These are phyloP conservation scores for Pristionchus japonicus DNA, from an alignment of 2,888 invertebrate species.

Conservation along the genomic window DNA sequence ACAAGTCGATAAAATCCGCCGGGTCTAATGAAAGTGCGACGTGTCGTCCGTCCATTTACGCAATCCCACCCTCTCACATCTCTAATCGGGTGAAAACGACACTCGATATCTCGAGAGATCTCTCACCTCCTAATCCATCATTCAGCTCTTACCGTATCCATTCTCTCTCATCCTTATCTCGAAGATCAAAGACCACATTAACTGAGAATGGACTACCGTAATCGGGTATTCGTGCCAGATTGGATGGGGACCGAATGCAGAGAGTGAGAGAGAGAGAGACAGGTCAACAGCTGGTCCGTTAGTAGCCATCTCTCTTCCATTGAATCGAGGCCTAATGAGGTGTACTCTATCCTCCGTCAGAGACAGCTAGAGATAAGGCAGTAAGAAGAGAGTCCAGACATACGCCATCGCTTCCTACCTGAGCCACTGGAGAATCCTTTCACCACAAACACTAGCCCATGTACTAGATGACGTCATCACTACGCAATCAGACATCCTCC, in stretches of 20 bases:
- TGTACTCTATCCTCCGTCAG: background rate
- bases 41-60: background rate
- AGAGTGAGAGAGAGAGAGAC: background rate
- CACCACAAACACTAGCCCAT: background rate
- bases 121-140: background rate
- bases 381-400: background rate
- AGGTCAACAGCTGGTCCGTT: background rate
- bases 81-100: constrained; percentile 13
- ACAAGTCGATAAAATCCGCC: too few relatives aligned
- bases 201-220: background rate
- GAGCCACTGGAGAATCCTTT: background rate
- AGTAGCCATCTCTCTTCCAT: constrained; percentile 16
- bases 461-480: background rate
- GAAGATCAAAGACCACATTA: background rate
- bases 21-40: background rate
- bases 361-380: background rate
- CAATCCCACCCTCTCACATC: background rate
- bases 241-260: constrained; percentile 6
- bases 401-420: background rate
- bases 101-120: background rate
- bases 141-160: background rate
- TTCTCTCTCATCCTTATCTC: background rate
- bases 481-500: background rate
- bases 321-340: constrained; percentile 19
- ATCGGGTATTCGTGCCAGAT: constrained; percentile 9